A percentile compares a stretch with the other conserved stretches of the same genome.
These are phyloP conservation scores for Lepidocolaptes lacrymiger DNA, from an alignment of 2,797 vertebrate genomes.

Conservation along the genomic window DNA sequence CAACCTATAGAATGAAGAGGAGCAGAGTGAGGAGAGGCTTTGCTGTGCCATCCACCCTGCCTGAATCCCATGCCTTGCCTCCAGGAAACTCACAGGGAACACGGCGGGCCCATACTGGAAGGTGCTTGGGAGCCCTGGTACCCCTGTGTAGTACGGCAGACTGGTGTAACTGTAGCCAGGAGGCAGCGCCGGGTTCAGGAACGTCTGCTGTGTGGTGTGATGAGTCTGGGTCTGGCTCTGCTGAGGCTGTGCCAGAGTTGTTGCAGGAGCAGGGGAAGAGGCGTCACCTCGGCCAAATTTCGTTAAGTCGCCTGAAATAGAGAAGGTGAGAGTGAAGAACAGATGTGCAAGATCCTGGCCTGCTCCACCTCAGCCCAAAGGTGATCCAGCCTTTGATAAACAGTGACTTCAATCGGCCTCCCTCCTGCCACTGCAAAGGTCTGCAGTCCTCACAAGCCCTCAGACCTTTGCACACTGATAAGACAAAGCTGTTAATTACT, in stretches of 20 bases:
- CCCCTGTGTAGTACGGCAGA: slow-evolving; percentile 97
- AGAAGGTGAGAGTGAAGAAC: not conserved
- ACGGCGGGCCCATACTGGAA: slow-evolving; percentile 98
- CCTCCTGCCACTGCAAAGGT: not conserved
- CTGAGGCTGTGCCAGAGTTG: slow-evolving; percentile 95
- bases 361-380: not conserved
- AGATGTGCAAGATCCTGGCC: rapidly evolving
- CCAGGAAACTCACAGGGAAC: slow-evolving; percentile 90
- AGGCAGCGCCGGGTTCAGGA: slow-evolving; percentile 94
- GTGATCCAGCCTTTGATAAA: not conserved
- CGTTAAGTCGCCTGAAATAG: slow-evolving; percentile 85
- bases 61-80: not conserved
- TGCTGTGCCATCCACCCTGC: not conserved
- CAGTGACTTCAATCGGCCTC: rapidly evolving
- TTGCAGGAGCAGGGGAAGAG: slow-evolving; percentile 93
- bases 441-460: not conserved
- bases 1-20: slow-evolving; percentile 81
- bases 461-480: not conserved
- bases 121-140: slow-evolving; percentile 95
- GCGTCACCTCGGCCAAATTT: slow-evolving; percentile 95
- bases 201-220: slow-evolving; percentile 96
- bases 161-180: slow-evolving; percentile 99
- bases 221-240: slow-evolving; percentile 96
- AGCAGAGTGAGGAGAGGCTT: not conserved
- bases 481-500: not conserved